Evolutionary conservation across 2,888 invertebrate genomes (phyloP), one percentile per base, ranked within the genome.

Genomic region (Phyllotreta striolata): DNA sequence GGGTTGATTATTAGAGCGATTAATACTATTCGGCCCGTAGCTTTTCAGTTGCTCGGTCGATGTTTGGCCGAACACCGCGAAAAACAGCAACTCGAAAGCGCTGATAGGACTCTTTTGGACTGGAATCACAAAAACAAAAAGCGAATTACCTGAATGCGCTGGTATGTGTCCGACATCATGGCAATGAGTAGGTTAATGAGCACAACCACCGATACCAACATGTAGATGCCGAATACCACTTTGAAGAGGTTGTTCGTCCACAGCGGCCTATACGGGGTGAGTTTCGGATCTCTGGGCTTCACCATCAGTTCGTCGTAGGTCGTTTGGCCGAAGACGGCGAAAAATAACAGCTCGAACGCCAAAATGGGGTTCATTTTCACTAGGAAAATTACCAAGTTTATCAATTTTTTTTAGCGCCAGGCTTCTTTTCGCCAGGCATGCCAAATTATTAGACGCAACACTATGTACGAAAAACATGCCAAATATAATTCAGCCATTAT

Each of bases 141-240:
- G 60, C 52, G 52, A 86, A 84, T 88, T 90, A 98, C 98, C 90
- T 99, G 95, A 80, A 98, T 98, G 80, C 97, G 90, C 84, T 98
- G 98, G 85, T 99, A 98, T 78, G 98, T 98, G 88, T 98, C 98
- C 84, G 97, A 97, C 97, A 98, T 98, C 98, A 98, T 98, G 86
- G 98, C 98, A 89, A 98, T 98, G 83, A 98, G 92, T 82, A 98
- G 91, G 85, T 98, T 98, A 85, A 98, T 95, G 79, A 98, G 90
- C 81, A 98, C 98, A 84, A 98, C 94, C 81, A 97, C 92, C 75
- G 96, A 96, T 83, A 98, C 95, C 89, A 98, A 90, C 90, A 98
- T 91, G 89, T 98, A 98, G 83, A 95, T 89, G 77, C 96, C 98
- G 85, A 98, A 97, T 78, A 96, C 91, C 81, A 93, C 85, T 86